Evolutionary conservation across 2,888 invertebrate species (phyloP).

Genomic region (Drosophila barbarae): DNA sequence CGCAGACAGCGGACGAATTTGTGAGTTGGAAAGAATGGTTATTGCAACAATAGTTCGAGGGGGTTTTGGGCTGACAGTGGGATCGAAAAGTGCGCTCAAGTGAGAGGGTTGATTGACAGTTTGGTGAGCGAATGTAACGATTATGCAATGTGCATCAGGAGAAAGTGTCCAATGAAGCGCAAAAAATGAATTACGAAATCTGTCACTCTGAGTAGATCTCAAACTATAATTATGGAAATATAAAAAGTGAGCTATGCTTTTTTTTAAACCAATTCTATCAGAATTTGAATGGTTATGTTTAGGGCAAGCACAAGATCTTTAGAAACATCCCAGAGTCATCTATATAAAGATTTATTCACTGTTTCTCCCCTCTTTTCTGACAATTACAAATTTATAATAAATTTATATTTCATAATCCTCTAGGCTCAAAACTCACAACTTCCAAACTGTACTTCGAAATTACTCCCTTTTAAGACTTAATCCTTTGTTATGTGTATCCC

Average conservation of each 20-base stretch:
- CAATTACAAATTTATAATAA: neutral
- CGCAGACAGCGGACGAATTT: constrained; percentile 30
- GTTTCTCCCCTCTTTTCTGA: neutral
- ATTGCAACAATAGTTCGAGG: constrained; percentile 28
- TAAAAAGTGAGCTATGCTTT: neutral
- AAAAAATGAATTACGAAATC: constrained; percentile 20
- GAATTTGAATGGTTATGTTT: too few species aligned
- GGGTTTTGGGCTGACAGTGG: constrained; percentile 1
- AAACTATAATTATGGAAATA: constrained; percentile 10
- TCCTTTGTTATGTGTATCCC: constrained; percentile 18
- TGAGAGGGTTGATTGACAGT: constrained; percentile 40
- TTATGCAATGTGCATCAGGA: constrained; percentile 31
- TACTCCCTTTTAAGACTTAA: constrained; percentile 10
- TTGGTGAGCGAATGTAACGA: constrained; percentile 21
- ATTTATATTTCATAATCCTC: neutral
- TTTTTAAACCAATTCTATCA: too few species aligned
- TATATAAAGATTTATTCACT: neutral
- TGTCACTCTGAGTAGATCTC: neutral
- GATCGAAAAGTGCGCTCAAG: constrained; percentile 18
- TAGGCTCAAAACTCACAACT: neutral
- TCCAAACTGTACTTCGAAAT: neutral
- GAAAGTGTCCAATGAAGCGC: constrained; percentile 29
- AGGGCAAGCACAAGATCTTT: neutral
- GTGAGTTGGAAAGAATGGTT: constrained; percentile 36
- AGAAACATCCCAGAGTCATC: neutral